Conservation (phyloP, 2,113 vertebrate species). For the Semicossyphus pulcher region DNA sequence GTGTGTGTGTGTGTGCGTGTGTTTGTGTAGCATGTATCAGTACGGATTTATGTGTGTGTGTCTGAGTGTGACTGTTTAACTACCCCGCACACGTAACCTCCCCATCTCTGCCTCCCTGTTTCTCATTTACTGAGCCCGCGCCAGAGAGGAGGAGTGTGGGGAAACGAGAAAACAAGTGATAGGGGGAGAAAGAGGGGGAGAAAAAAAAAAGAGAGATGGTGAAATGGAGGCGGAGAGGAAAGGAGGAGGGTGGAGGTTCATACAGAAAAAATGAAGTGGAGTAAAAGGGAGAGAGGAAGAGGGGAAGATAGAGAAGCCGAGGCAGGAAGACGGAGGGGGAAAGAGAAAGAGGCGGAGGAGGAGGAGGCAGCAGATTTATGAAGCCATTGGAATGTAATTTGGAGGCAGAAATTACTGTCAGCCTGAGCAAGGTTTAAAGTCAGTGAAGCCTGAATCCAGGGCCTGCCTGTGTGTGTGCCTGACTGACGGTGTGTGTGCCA, state of each 20-base stretch:
- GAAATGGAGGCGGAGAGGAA: constrained; percentile 17
- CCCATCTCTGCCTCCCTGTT: constrained; percentile 83
- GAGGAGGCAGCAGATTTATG: constrained; percentile 85
- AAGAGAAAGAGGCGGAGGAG: constrained; percentile 64
- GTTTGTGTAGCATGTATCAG: constrained; percentile 37
- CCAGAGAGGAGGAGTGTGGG: constrained; percentile 67
- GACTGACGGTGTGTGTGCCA: constrained; percentile 20
- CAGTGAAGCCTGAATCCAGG: constrained; percentile 79
- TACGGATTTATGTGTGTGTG: constrained; percentile 24
- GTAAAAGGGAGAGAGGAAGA: constrained; percentile 47
- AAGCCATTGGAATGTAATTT: constrained; percentile 87
- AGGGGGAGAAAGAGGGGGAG: constrained; percentile 20
- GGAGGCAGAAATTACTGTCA: constrained; percentile 86
- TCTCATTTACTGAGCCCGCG: constrained; percentile 81
- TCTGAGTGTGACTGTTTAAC: constrained; percentile 79
- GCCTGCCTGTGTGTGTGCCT: constrained; percentile 50
- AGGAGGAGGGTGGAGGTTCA: constrained; percentile 47
- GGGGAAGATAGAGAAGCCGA: constrained; percentile 66
- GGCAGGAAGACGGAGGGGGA: constrained; percentile 62
- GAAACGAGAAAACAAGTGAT: constrained; percentile 78
- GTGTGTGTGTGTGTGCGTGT: neutral
- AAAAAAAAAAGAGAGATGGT: constrained; percentile 39
- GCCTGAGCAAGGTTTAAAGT: constrained; percentile 82
- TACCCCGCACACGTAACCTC: constrained; percentile 83
- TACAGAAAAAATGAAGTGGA: constrained; percentile 70